A percentile compares a stretch with the other conserved stretches of the same genome.
Evolutionary conservation across 1,140 invertebrate genomes (phyloP).

Genomic region (Leptoteleia sp.): DNA sequence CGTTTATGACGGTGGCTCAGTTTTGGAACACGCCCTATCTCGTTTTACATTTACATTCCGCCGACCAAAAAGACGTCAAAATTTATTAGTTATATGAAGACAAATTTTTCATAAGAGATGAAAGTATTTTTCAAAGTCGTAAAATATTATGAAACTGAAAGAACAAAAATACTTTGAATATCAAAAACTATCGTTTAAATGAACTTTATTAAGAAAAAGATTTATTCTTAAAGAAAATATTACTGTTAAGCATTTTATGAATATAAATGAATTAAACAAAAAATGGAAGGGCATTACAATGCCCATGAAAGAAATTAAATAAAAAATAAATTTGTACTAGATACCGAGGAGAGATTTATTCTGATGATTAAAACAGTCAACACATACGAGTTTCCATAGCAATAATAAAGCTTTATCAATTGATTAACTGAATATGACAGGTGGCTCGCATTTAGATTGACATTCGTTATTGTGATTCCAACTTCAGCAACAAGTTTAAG

Average conservation of each 20-base stretch:
- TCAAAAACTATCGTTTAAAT: too few species aligned
- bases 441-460: slow-evolving; percentile 68
- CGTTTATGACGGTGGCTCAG: slow-evolving; percentile 18
- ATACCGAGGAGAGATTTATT: slow-evolving; percentile 7
- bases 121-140: slow-evolving; percentile 5
- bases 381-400: slow-evolving; percentile 70
- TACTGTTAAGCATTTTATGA: too few species aligned
- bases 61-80: slow-evolving; percentile 4
- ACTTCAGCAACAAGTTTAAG: slow-evolving; percentile 10
- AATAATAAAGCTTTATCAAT: slow-evolving; percentile 73
- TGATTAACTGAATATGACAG: slow-evolving; percentile 73
- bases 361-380: slow-evolving; percentile 22
- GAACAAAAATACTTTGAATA: too few species aligned
- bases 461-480: slow-evolving; percentile 49
- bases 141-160: slow-evolving; percentile 1
- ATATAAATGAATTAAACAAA: too few species aligned
- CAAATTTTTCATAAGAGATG: slow-evolving; percentile 28
- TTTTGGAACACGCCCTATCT: slow-evolving; percentile 42
- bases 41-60: slow-evolving; percentile 39
- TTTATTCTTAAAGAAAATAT: too few species aligned
- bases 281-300: too few species aligned
- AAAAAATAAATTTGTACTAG: slow-evolving; percentile 2
- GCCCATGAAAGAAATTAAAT: too few species aligned
- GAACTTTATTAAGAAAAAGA: too few species aligned
- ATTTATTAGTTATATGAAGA: slow-evolving; percentile 22